A percentile compares a stretch with the other conserved stretches of the same genome.
These are phyloP conservation scores for Caenorhabditis brenneri DNA, from an alignment of 1,140 invertebrate species.

Conservation along the genomic window DNA sequence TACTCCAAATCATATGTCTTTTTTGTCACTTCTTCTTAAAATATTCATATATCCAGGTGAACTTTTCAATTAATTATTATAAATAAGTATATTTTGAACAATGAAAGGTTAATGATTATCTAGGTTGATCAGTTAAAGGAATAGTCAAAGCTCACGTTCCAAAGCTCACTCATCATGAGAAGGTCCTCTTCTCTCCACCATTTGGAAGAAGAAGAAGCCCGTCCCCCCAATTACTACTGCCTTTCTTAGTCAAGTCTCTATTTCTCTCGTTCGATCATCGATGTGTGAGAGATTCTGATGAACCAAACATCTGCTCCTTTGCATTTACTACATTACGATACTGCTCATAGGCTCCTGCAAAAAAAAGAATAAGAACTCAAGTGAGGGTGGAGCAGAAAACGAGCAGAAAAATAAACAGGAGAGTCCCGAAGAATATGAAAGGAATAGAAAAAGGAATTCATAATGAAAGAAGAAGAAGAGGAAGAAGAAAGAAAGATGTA, in stretches of 20 bases:
- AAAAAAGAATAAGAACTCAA: background rate
- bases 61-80: background rate
- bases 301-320: conserved; percentile 38
- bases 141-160: conserved; percentile 32
- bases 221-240: conserved; percentile 15
- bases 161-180: conserved; percentile 34
- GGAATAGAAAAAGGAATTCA: background rate
- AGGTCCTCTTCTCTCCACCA: background rate
- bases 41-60: background rate
- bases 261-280: conserved; percentile 16
- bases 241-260: background rate
- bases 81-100: background rate
- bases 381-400: background rate
- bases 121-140: background rate
- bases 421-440: background rate
- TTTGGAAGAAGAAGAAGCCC: conserved; percentile 21
- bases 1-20: background rate
- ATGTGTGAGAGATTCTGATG: conserved; percentile 36
- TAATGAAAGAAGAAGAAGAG: background rate
- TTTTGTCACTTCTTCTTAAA: background rate
- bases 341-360: background rate
- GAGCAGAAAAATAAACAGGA: too few relatives aligned
- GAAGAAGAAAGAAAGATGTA: background rate
- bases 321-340: conserved; percentile 26
- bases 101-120: background rate